Conservation (phyloP, 2,888 invertebrate genomes). For the Chalcosyrphus nemorum region DNA sequence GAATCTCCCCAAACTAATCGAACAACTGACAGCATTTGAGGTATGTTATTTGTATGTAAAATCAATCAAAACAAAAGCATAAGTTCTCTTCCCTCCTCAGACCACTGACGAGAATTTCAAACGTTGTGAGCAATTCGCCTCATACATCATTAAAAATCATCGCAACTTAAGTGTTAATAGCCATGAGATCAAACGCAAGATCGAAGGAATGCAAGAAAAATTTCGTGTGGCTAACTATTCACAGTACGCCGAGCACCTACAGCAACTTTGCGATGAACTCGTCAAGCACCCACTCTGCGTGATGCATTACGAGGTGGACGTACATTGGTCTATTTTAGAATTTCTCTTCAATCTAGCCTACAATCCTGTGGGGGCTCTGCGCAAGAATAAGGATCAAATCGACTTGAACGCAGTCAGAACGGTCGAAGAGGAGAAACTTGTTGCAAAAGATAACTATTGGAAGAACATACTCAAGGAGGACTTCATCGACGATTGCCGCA, state of each 20-base stretch:
- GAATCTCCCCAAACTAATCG: constrained; percentile 76
- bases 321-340: constrained; percentile 83
- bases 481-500: constrained; percentile 66
- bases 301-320: constrained; percentile 80
- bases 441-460: constrained; percentile 67
- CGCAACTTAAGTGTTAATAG: constrained; percentile 82
- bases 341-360: constrained; percentile 82
- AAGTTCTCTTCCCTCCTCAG: constrained; percentile 72
- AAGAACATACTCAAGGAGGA: constrained; percentile 75
- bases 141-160: constrained; percentile 82
- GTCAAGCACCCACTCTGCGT: constrained; percentile 77
- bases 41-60: constrained; percentile 73
- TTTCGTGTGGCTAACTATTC: constrained; percentile 82
- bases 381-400: constrained; percentile 75
- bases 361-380: constrained; percentile 79
- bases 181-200: constrained; percentile 81
- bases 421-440: constrained; percentile 27
- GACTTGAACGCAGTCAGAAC: constrained; percentile 53
- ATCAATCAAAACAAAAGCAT: not conserved
- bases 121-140: constrained; percentile 80
- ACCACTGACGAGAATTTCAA: constrained; percentile 81
- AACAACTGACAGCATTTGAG: constrained; percentile 76
- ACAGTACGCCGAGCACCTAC: constrained; percentile 81
- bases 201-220: constrained; percentile 82
- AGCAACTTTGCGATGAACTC: constrained; percentile 78